Evolutionary conservation across 2,113 vertebrate species (phyloP).

Genomic region (Sitta europaea): DNA sequence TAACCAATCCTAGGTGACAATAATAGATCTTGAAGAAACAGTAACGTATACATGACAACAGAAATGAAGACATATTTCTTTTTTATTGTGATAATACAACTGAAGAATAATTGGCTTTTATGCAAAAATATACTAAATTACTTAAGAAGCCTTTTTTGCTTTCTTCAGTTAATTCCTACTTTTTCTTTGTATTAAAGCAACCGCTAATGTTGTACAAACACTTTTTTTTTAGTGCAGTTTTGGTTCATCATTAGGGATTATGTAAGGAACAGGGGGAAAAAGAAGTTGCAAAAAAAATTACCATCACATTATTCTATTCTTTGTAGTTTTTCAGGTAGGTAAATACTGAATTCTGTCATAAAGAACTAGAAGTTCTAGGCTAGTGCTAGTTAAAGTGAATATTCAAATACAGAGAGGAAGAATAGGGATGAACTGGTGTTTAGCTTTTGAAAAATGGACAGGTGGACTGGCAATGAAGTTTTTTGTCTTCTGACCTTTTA

Average conservation of each 20-base stretch:
- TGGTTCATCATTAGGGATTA: neutral
- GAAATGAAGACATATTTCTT: neutral
- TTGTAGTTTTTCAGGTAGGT: neutral
- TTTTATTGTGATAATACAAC: neutral
- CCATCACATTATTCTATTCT: neutral
- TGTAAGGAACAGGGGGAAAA: neutral
- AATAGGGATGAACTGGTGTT: neutral
- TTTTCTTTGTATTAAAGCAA: neutral
- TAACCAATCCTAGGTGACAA: neutral
- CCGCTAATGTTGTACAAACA: neutral
- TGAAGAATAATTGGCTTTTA: neutral
- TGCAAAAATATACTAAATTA: neutral
- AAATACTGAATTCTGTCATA: neutral
- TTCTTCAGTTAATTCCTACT: neutral
- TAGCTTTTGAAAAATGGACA: neutral
- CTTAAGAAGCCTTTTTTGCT: neutral
- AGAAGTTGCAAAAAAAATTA: neutral
- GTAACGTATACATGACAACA: neutral
- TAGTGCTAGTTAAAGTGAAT: neutral
- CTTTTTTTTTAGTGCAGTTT: neutral
- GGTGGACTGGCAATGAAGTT: neutral
- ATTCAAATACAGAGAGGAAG: neutral
- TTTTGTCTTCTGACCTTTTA: neutral
- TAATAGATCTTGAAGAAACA: neutral
- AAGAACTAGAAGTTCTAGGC: neutral